Base-by-base conservation (phyloP, 1,140 invertebrate species). In the Tyrophagus putrescentiae region DNA sequence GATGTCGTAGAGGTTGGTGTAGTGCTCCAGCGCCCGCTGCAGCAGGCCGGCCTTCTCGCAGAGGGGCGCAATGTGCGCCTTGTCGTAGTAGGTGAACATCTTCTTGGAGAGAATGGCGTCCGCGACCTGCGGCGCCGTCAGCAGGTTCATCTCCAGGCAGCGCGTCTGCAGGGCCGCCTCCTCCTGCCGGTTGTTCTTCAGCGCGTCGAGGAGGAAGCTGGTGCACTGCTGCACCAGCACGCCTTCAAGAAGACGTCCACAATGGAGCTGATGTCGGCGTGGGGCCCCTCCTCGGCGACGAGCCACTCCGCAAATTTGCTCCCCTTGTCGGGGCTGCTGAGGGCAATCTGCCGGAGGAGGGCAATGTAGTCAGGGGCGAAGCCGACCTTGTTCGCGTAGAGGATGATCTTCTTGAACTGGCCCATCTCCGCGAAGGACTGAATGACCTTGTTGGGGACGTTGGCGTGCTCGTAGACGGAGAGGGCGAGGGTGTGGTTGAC, bases 381-480 rank as follows among this genome's bases (percentile, higher is more conserved):
- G 28, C 91, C 91, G 1, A 98, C 94, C 76, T 98, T 99, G 72
- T 99, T 98, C 27, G 95, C 93, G 70, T 99, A 99, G 2, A 98
- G 75, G 9, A 99, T 92, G 68, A 99, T 99, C 73, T 99, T 99
- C 70, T 97, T 90, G 74, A 96, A 98, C 71, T 99, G 95, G 0
- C 95, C 94, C 27, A 94, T 98, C 74, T 99, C 96, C 7, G 96
- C 96, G 73, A 99, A 99, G 72, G 93, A 98, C 74, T 98, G 93
- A 61, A 99, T 97, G 3, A 98, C 82, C 76, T 98, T 98, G 67
- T 88, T 90, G 9, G 95, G 94, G 13, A 98, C 93, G 73, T 98
- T 98, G 13, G 95, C 94, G 45, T 95, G 77, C 25, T 99, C 75
- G 71, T 99, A 99, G 16, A 99, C 92, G 16, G 92, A 96, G 4